Evolutionary conservation across 2,113 vertebrate species (phyloP).

Genomic region (Cricetomys ansorgei): DNA sequence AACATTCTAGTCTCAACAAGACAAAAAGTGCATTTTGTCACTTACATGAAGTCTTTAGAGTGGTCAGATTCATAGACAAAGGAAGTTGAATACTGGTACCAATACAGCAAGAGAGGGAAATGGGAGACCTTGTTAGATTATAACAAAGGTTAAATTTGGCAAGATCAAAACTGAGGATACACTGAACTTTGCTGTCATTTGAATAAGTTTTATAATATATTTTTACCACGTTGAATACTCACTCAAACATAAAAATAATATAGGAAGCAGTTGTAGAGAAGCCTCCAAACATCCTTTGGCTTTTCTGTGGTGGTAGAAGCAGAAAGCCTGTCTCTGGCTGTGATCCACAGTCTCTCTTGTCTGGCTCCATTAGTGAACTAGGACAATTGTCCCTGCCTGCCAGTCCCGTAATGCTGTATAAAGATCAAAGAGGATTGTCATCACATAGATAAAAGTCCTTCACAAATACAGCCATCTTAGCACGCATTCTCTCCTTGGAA

Average conservation of each 20-base stretch:
- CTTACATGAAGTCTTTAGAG: background rate
- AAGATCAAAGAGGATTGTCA: background rate
- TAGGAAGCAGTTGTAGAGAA: background rate
- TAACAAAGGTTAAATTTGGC: background rate
- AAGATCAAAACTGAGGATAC: background rate
- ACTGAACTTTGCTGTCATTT: background rate
- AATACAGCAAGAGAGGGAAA: background rate
- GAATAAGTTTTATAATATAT: background rate
- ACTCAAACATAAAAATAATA: background rate
- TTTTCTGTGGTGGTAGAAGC: accelerated
- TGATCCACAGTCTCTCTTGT: too few relatives aligned
- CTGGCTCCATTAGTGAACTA: background rate
- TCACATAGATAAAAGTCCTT: background rate
- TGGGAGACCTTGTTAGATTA: background rate
- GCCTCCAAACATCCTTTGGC: too few relatives aligned
- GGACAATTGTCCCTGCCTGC: background rate
- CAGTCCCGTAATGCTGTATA: background rate
- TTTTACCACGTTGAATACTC: background rate
- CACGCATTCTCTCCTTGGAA: background rate
- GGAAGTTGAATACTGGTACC: background rate
- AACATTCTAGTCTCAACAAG: background rate
- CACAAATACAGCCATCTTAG: background rate
- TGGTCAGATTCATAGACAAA: background rate
- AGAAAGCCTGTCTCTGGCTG: accelerated
- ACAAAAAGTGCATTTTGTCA: background rate